These are phyloP conservation scores for Thalassophryne amazonica DNA, from an alignment of 2,797 vertebrate genomes.

Conservation along the genomic window DNA sequence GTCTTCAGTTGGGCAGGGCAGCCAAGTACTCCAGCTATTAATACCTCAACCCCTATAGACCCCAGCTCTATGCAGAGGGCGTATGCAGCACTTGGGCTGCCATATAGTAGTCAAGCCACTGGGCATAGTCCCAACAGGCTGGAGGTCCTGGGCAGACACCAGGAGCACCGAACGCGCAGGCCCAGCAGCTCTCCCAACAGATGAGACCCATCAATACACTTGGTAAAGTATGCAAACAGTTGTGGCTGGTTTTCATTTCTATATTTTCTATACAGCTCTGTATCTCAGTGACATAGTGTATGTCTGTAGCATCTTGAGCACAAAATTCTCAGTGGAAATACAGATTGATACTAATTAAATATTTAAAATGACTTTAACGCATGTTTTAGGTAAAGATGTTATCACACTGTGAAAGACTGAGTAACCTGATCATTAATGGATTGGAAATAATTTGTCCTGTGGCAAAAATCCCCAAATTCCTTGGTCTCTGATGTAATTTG, in stretches of 20 bases:
- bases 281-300: too few relatives aligned
- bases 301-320: too few relatives aligned
- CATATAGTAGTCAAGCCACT: slow-evolving; percentile 91
- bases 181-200: slow-evolving; percentile 83
- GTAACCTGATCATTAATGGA: too few relatives aligned
- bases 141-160: slow-evolving; percentile 78
- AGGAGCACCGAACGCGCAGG: slow-evolving; percentile 82
- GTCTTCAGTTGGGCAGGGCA: slow-evolving; percentile 85
- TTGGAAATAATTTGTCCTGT: too few relatives aligned
- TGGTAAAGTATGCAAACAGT: slow-evolving; percentile 73
- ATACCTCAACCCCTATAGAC: slow-evolving; percentile 93
- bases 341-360: too few relatives aligned
- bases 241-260: not conserved
- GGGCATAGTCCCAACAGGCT: slow-evolving; percentile 78
- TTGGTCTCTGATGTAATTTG: too few relatives aligned
- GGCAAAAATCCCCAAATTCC: too few relatives aligned
- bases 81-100: slow-evolving; percentile 95
- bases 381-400: too few relatives aligned
- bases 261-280: not conserved
- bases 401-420: too few relatives aligned
- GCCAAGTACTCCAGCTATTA: slow-evolving; percentile 84
- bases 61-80: slow-evolving; percentile 99
- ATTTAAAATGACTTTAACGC: not conserved
- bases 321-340: too few relatives aligned
- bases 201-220: slow-evolving; percentile 89